phyloP scores from a whole-genome alignment of 1,140 invertebrate genomes.

The Mya arenaria region DNA sequence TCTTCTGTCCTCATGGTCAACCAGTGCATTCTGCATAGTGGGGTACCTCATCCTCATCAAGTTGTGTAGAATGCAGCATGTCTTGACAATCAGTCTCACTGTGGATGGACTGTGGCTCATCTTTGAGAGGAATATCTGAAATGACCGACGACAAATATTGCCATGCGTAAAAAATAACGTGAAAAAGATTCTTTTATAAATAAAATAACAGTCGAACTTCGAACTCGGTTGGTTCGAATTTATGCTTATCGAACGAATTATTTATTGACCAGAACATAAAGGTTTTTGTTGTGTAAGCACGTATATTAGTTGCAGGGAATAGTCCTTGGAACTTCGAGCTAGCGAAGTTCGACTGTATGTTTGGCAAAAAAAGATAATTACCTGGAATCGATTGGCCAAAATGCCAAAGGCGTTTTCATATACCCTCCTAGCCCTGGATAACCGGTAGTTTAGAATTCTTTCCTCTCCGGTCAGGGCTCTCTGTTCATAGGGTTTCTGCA shows the following conservation, averaged over 20 bases:
- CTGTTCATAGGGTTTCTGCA: conserved; percentile 70
- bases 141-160: neutral
- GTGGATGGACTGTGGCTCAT: no score
- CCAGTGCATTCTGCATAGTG: conserved; percentile 12
- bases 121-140: no score
- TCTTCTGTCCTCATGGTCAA: conserved; percentile 7
- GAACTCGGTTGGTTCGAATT: neutral
- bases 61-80: no score
- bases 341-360: no score
- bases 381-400: conserved; percentile 52
- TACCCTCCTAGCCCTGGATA: conserved; percentile 72
- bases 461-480: conserved; percentile 65
- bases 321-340: no score
- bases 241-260: neutral
- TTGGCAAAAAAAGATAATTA: no score
- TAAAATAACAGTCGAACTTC: no score
- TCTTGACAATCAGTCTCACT: no score
- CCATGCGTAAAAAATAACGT: no score
- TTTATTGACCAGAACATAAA: neutral
- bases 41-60: conserved; percentile 1
- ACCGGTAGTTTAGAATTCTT: conserved; percentile 81
- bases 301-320: no score
- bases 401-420: conserved; percentile 78
- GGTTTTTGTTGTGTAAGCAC: no score
- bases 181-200: no score